These are phyloP conservation scores for Naso thynnoides DNA, from an alignment of 2,797 vertebrate species.

Conservation along the genomic window DNA sequence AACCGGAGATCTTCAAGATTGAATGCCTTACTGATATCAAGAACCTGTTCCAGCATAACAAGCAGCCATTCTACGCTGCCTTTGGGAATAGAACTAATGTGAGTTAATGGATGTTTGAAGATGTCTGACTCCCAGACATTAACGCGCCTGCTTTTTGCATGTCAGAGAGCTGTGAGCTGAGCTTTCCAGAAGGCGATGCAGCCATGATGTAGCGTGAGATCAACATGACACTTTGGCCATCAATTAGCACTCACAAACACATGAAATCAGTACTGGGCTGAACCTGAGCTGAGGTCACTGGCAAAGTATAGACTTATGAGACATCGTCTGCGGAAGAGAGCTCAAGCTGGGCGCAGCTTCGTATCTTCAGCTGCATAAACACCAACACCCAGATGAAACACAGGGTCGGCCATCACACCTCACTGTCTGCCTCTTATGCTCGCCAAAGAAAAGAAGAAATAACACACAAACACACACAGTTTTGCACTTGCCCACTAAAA, in stretches of 20 bases:
- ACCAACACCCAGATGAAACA: conserved; percentile 61
- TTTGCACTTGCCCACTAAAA: conserved; percentile 27
- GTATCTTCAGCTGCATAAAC: conserved; percentile 78
- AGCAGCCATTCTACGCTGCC: conserved; percentile 96
- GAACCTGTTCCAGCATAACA: conserved; percentile 94
- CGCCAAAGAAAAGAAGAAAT: conserved; percentile 48
- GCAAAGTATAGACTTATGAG: conserved; percentile 36
- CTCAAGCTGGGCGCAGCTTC: conserved; percentile 66
- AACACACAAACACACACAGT: conserved; percentile 23
- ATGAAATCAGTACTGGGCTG: conserved; percentile 62
- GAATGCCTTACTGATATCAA: conserved; percentile 99
- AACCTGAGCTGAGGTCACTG: conserved; percentile 72
- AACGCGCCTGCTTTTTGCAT: conserved; percentile 24
- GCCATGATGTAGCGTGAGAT: conserved; percentile 39
- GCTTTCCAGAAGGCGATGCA: conserved; percentile 36
- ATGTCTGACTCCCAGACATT: conserved; percentile 54
- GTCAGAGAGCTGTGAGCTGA: conserved; percentile 25
- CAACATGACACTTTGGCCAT: conserved; percentile 42
- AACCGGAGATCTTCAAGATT: conserved; percentile 99
- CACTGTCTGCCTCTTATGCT: conserved; percentile 27
- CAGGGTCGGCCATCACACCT: conserved; percentile 24
- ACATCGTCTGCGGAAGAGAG: conserved; percentile 52
- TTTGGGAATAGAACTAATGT: conserved; percentile 98
- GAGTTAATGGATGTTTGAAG: conserved; percentile 83
- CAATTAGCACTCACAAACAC: conserved; percentile 58